Base-by-base conservation (phyloP, 2,797 vertebrate genomes). In the Acanthurus tractus region DNA sequence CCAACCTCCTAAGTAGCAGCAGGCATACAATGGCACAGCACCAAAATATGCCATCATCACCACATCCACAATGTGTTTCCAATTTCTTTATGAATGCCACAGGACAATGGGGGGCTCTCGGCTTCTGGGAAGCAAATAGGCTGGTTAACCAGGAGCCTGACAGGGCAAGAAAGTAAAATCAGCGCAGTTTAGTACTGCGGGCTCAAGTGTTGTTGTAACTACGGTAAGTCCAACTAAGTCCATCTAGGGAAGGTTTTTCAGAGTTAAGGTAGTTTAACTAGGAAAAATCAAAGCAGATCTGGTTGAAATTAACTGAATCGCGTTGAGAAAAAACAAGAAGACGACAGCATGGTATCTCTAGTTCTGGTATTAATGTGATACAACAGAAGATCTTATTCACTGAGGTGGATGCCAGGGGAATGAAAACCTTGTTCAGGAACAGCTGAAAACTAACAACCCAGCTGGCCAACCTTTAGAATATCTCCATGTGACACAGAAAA, bases 1-100 rank as follows among this genome's bases (percentile, higher is more conserved):
- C 62, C 18, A 74, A 88, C 81, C 84, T 87, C 84, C 65, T 68
- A 40, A 58, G 84, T 76, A 89, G 86, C 77, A 74, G 73, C 63
- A 76, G 76, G 64, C 57, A 46, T 14, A 38, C 40, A 78, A 86
- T 85, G 81, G 79, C 76, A 85, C 13, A n/a, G 61, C 34, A 80
- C 42, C 74, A 88, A 74, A 80, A 70, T 76, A 73, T 77, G 58
- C 66, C 81, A 74, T 84, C 75, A 69, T 84, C 75, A 69, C 65
- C 64, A 40, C 67, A 78, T 59, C 52, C 63, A 81, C 71, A 84
- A 84, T 72, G 20, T 81, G 70, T 83, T 83, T 80, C 54, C 48
- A 49, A 81, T 90, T 77, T 74, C 57, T 83, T 62, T 70, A 63
- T 23, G 23, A 84, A 62, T 57, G 29, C 78, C 53, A 71, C 66